Conservation (phyloP, 1,140 invertebrate species). For the Geopemphigus sp. region DNA sequence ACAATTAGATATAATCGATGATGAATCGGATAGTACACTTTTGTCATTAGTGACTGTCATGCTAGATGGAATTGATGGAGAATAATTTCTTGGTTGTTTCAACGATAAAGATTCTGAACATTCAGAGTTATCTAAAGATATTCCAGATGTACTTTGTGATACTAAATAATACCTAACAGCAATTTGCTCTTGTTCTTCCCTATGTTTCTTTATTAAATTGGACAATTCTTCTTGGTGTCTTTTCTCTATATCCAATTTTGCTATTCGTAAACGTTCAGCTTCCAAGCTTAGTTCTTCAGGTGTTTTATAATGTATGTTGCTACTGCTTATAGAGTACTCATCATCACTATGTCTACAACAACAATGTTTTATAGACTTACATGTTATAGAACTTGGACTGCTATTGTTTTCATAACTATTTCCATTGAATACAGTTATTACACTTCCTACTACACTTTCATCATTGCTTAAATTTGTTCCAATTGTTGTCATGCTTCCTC, state of each 20-base stretch:
- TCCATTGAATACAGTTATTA: conserved; percentile 1
- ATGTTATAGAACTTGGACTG: conserved; percentile 9
- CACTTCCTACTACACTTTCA: conserved; percentile 21
- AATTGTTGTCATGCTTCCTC: not conserved
- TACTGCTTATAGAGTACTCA: conserved; percentile 28
- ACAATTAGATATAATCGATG: conserved; percentile 39
- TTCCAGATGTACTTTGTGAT: conserved; percentile 29
- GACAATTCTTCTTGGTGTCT: conserved; percentile 44
- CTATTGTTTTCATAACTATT: conserved; percentile 21
- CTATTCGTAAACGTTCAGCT: conserved; percentile 4
- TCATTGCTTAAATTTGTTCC: conserved; percentile 29
- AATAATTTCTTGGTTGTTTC: not conserved
- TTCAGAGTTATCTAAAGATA: conserved; percentile 15
- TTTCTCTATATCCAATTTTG: conserved; percentile 31
- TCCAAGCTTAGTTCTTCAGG: conserved; percentile 26
- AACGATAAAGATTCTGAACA: conserved; percentile 27
- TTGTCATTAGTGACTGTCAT: conserved; percentile 37
- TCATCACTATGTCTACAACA: conserved; percentile 41
- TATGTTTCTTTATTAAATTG: conserved; percentile 45
- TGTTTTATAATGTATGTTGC: conserved; percentile 29
- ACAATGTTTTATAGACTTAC: conserved; percentile 31
- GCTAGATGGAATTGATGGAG: conserved; percentile 7
- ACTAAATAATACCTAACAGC: conserved; percentile 26
- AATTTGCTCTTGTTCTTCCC: conserved; percentile 37
- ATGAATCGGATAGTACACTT: conserved; percentile 27